Evolutionary conservation across 2,113 vertebrate species (phyloP).

Genomic region (Xyliphius kryptos): DNA sequence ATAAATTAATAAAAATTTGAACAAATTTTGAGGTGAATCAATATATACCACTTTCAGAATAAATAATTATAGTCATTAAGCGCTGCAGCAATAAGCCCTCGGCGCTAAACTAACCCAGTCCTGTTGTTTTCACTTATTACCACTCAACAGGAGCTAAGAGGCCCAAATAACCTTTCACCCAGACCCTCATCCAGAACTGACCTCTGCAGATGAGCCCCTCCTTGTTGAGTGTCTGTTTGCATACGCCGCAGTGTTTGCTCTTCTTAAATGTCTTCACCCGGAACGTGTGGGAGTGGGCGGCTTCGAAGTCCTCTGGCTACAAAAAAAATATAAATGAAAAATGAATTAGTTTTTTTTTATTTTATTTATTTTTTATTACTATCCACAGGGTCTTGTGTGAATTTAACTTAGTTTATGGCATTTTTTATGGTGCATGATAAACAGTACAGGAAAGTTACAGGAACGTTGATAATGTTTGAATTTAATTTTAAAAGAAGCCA

Average conservation of each 20-base stretch:
- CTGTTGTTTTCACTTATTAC: slow-evolving; percentile 22
- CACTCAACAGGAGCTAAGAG: slow-evolving; percentile 16
- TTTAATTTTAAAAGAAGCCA: no score
- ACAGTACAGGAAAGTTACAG: no score
- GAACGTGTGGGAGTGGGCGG: slow-evolving; percentile 80
- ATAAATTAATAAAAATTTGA: no score
- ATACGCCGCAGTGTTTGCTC: slow-evolving; percentile 83
- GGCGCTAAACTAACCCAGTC: background rate
- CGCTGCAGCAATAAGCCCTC: slow-evolving; percentile 11
- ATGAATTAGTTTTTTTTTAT: slow-evolving; percentile 29
- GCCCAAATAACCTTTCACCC: background rate
- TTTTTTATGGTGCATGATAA: no score
- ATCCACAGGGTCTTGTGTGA: no score
- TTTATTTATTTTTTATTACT: no score
- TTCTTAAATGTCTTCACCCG: slow-evolving; percentile 93
- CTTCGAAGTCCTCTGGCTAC: slow-evolving; percentile 88
- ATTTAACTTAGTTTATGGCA: no score
- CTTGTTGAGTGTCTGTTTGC: slow-evolving; percentile 80
- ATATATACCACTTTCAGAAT: no score
- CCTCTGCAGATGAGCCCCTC: slow-evolving; percentile 90
- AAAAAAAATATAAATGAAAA: slow-evolving; percentile 19
- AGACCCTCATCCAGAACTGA: slow-evolving; percentile 53
- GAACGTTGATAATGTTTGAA: no score
- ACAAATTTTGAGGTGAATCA: no score
- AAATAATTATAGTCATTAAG: no score